Evolutionary conservation across 2,113 vertebrate genomes (phyloP).

Genomic region (Gymnogyps californianus): DNA sequence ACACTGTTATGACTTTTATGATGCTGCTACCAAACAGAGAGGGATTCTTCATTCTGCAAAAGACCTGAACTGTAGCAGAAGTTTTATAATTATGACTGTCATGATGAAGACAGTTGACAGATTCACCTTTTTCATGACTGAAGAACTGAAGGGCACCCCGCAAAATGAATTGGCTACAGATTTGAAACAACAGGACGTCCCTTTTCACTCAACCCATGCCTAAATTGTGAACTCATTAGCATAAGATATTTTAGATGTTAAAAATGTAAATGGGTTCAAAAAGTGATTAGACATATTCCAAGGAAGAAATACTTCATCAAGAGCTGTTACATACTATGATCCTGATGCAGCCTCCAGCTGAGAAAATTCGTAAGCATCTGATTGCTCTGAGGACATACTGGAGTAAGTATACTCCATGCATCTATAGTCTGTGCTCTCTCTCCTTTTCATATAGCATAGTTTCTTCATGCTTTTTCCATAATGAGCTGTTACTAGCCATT

Average conservation of each 20-base stretch:
- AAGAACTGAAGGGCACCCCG: background rate
- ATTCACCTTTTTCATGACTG: background rate
- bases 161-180: constrained; percentile 11
- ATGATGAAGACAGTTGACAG: background rate
- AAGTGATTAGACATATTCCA: constrained; percentile 45
- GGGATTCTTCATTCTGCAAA: background rate
- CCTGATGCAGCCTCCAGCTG: constrained; percentile 48
- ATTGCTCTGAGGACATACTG: constrained; percentile 21
- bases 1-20: background rate
- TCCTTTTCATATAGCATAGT: background rate
- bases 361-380: constrained; percentile 48
- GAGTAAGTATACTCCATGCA: background rate
- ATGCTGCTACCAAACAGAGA: background rate
- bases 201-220: background rate
- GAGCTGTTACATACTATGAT: constrained; percentile 37
- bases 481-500: background rate
- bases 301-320: constrained; percentile 54
- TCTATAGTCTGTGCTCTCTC: background rate
- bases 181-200: constrained; percentile 49
- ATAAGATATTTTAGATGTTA: constrained; percentile 41
- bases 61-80: background rate
- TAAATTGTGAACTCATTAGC: constrained; percentile 35
- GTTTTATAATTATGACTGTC: background rate
- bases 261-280: constrained; percentile 63
- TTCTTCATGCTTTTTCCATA: background rate